Conservation (phyloP, 2,797 vertebrate genomes). For the Peromyscus eremicus region DNA sequence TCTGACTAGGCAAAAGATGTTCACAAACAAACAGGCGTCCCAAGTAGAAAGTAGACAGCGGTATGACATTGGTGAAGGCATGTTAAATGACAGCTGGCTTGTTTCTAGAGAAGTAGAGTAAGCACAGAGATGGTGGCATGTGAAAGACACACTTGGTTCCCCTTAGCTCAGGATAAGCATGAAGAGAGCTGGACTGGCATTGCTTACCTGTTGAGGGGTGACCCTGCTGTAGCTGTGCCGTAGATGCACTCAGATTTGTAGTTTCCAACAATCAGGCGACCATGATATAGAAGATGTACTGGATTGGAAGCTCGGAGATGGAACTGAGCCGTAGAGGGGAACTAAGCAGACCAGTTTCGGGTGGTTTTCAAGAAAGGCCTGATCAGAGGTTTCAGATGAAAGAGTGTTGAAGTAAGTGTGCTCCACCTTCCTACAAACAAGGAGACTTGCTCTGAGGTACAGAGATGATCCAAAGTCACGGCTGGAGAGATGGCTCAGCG, state of each 20-base stretch:
- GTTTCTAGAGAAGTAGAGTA: background rate
- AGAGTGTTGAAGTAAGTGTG: background rate
- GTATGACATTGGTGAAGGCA: background rate
- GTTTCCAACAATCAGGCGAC: conserved; percentile 21
- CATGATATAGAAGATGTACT: background rate
- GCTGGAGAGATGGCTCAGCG: too few relatives aligned
- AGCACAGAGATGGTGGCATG: background rate
- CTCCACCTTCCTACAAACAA: background rate
- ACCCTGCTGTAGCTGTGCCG: background rate
- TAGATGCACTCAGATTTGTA: background rate
- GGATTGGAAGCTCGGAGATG: background rate
- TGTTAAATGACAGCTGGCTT: background rate
- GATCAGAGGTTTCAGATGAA: background rate
- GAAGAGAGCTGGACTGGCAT: background rate
- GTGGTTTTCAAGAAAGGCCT: conserved; percentile 34
- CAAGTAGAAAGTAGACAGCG: background rate
- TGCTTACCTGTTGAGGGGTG: background rate
- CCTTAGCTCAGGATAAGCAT: background rate
- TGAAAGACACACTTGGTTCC: background rate
- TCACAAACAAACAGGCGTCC: background rate
- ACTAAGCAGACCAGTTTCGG: background rate
- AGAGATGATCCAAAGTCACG: background rate
- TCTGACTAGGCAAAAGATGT: background rate
- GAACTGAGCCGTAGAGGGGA: background rate
- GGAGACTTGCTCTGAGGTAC: background rate